phyloP scores from a whole-genome alignment of 2,113 vertebrate genomes.

The Cyrtonyx montezumae region DNA sequence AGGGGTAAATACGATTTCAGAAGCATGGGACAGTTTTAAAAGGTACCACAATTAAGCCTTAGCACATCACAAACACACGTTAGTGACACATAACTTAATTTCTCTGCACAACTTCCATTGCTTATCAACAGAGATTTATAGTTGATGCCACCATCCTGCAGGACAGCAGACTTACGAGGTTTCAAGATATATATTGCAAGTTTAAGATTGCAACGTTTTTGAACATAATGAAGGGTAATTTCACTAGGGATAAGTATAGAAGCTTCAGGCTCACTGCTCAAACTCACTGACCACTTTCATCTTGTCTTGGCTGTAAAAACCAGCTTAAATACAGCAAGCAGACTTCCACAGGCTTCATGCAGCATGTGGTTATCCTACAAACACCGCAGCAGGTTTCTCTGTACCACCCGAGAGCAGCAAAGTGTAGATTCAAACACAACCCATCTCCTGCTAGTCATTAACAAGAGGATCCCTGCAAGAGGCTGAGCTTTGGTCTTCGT shows the following conservation, averaged over 20 bases:
- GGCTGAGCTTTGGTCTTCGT: rapidly evolving
- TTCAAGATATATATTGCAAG: background rate
- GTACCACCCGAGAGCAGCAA: background rate
- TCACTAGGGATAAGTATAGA: background rate
- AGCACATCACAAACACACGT: background rate
- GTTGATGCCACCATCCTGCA: background rate
- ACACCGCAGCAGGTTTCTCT: background rate
- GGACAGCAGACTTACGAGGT: background rate
- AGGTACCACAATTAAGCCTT: background rate
- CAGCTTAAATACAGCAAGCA: background rate
- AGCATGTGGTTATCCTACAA: background rate
- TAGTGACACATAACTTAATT: background rate
- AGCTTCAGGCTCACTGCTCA: background rate
- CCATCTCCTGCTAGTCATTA: background rate
- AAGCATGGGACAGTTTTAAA: background rate
- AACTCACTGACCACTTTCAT: background rate
- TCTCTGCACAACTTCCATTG: background rate
- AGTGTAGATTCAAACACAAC: background rate
- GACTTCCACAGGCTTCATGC: background rate
- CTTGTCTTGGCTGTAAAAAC: background rate
- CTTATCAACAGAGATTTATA: background rate
- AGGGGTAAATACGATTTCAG: background rate
- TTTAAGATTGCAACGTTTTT: background rate
- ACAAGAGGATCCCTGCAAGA: background rate
- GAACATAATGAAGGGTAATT: background rate